Evolutionary conservation across 2,888 invertebrate species (phyloP).

Genomic region (Allolobophora icterica): DNA sequence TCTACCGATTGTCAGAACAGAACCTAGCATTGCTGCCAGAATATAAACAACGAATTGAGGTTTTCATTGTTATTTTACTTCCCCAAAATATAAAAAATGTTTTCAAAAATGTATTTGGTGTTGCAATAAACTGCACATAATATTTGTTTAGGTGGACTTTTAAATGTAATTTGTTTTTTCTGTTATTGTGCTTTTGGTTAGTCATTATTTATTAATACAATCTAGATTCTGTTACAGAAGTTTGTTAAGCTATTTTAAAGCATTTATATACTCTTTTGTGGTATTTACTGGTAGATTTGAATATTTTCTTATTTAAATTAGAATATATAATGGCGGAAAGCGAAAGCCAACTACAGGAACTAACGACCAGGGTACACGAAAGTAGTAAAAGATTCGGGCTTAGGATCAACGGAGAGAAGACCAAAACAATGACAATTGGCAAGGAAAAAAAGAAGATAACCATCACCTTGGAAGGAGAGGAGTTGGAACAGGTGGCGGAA

Average conservation of each 20-base stretch:
- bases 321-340: too few species aligned
- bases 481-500: too few species aligned
- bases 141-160: not conserved
- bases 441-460: too few species aligned
- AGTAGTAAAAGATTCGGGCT: too few species aligned
- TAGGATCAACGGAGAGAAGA: too few species aligned
- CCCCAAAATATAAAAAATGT: not conserved
- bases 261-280: too few species aligned
- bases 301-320: too few species aligned
- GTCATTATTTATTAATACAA: not conserved
- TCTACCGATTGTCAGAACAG: slow-evolving; percentile 81
- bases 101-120: not conserved
- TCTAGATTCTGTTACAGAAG: not conserved
- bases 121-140: not conserved
- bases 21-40: slow-evolving; percentile 87
- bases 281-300: too few species aligned
- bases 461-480: too few species aligned
- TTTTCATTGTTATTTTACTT: slow-evolving; percentile 44
- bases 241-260: not conserved
- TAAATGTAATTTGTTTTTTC: not conserved
- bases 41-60: slow-evolving; percentile 74
- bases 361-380: too few species aligned
- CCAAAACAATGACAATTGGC: too few species aligned
- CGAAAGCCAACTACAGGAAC: too few species aligned
- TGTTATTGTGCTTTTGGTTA: not conserved